Conservation (phyloP, 2,113 vertebrate species). For the Pantherophis guttatus region DNA sequence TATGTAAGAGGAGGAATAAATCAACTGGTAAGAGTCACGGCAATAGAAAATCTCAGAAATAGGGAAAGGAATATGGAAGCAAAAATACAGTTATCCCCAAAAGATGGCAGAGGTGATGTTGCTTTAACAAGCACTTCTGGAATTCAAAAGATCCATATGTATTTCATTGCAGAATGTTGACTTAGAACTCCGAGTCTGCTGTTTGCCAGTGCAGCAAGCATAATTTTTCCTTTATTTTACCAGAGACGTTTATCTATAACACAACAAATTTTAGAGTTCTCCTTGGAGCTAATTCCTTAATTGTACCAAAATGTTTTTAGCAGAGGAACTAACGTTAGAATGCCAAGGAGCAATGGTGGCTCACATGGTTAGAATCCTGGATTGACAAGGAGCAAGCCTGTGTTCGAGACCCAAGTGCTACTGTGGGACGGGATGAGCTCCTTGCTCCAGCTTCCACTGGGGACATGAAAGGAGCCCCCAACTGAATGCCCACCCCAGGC, state of each 20-base stretch:
- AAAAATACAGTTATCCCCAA: background rate
- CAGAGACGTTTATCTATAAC: background rate
- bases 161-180: background rate
- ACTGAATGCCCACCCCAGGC: background rate
- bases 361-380: background rate
- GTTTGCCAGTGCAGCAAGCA: background rate
- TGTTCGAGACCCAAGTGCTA: background rate
- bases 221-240: constrained; percentile 23
- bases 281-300: constrained; percentile 19
- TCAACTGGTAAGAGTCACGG: background rate
- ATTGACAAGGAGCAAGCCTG: background rate
- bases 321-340: constrained; percentile 26
- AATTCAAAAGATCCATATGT: background rate
- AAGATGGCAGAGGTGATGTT: background rate
- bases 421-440: background rate
- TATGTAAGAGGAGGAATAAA: background rate
- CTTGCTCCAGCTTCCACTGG: background rate
- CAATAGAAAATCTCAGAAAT: background rate
- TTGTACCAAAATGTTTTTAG: constrained; percentile 19
- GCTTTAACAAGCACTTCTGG: background rate
- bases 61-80: background rate
- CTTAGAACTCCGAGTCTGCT: background rate
- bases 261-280: background rate
- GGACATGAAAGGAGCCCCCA: background rate
- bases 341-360: constrained; percentile 3